Evolutionary conservation across 2,888 invertebrate species (phyloP), one percentile per base, ranked within the genome.

Genomic region (Andrena camellia): DNA sequence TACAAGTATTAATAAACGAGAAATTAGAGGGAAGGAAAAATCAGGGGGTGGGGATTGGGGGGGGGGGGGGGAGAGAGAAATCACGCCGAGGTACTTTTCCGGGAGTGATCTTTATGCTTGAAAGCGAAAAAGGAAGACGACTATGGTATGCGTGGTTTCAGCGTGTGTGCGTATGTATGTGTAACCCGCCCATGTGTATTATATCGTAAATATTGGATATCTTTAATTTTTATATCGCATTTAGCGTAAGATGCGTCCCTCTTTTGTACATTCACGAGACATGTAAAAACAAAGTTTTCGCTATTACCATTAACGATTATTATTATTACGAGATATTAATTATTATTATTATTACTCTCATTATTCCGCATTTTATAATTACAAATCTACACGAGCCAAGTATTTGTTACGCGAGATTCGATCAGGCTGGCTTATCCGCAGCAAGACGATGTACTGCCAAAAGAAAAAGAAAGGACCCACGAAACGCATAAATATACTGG

Each of bases 191-290:
- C 85, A 81, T 84, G 72, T 89, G 89, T 89, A 89, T 88, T 83
- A 89, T 89, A 89, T 81, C 84, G 88, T 88, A 86, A 88, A 87
- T 90, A 89, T 80, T 80, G 81, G 68, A 90, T 89, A 87, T 81
- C 84, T 88, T 90, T 91, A 89, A 89, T 90, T 91, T 91, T 91
- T 86, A 90, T 90, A 91, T 89, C 81, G 77, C 84, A 84, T 86
- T 83, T 86, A 84, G 86, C 76, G 76, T 88, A 89, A 89, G 86
- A 81, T 80, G 78, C 81, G 86, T 76, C 74, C 52, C 67, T 88
- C 85, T 91, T 91, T 92, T 93, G 92, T 93, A 93, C 90, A 92
- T 92, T 91, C 89, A 88, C 87, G 88, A 84, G 83, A 89, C 81
- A 81, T 92, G 92, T 92, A 92, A 92, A 92, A 87, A 90, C 87